phyloP scores from a whole-genome alignment of 1,140 invertebrate genomes.

The Nasonia vitripennis region DNA sequence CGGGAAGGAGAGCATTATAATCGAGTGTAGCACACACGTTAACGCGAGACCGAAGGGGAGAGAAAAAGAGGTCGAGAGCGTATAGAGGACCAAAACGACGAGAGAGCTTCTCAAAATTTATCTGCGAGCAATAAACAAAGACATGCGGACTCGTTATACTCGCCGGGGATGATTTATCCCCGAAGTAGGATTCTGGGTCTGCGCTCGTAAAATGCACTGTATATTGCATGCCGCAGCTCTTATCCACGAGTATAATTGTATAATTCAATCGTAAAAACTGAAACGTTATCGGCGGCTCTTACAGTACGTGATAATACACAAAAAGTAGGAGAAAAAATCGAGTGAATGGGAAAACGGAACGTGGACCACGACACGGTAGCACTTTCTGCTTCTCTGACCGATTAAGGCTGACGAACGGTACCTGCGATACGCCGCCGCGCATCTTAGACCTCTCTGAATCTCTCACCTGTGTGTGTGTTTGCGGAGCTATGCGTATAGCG shows the following conservation, averaged over 20 bases:
- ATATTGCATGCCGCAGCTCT: no score
- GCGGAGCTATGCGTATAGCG: not conserved
- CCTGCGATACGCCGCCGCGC: not conserved
- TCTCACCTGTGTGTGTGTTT: not conserved
- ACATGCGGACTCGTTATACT: not conserved
- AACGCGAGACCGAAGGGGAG: not conserved
- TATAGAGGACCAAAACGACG: not conserved
- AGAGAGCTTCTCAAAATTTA: no score
- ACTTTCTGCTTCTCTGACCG: conserved; percentile 20
- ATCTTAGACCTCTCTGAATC: not conserved
- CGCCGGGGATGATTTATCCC: no score
- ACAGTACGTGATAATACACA: not conserved
- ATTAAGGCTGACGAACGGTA: conserved; percentile 32
- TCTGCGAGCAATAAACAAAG: not conserved
- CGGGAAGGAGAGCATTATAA: no score
- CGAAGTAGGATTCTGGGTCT: no score
- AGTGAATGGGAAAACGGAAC: not conserved
- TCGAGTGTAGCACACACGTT: not conserved
- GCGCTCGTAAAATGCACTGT: no score
- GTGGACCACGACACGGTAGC: not conserved
- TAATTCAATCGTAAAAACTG: no score
- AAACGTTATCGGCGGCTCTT: no score
- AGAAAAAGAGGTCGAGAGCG: not conserved
- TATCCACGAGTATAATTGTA: no score
- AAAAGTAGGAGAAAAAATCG: not conserved